Base-by-base conservation (phyloP, 2,888 invertebrate species). In the Tetragonisca angustula region DNA sequence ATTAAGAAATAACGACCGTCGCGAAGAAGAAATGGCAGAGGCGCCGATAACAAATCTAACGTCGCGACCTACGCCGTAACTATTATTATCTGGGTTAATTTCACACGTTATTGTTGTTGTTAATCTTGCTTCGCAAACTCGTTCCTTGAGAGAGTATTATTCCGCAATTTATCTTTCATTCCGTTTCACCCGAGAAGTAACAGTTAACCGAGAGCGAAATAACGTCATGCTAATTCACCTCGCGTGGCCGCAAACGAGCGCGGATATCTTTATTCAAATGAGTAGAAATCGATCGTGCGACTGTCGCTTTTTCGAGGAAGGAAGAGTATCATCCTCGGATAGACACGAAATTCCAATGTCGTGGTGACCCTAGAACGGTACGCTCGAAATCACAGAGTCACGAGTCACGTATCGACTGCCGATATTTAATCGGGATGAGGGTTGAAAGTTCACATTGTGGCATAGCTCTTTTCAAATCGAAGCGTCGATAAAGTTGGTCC, bases 361-460 rank as follows among this genome's bases (percentile, higher is more conserved):
- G n/a, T 50, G 24, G 49, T 15, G 24, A 49, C 4, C 13, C 4
- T 6, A 2, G 1, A 19, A 59, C 36, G 19, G 4, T 61, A 27
- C 9, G 24, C 56, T 3, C n/a, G 11, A 61, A 61, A 24, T 65
- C 49, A 27, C 17, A 15, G 11, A 27, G 2, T 27, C 2, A 11
- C 2, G 2, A 50, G 21, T 24, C 52, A 49, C 56, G 27, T 84
- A 84, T 84, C 84, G 83, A 74, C 83, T 1, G 83, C 62, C 70
- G 83, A 84, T 84, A 84, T 67, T 56, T 2, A n/a, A 32, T 24
- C 21, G 11, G 4, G 21, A 4, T 64, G 21, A 59, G 15, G 5
- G 56, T 59, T 59, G 56, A 59, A n/a, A n/a, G 56, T n/a, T 56
- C 5, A n/a, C n/a, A 9, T 3, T 2, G n/a, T 21, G 4, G n/a